phyloP scores from a whole-genome alignment of 2,888 invertebrate species.

The Drosophila acutilabella region DNA sequence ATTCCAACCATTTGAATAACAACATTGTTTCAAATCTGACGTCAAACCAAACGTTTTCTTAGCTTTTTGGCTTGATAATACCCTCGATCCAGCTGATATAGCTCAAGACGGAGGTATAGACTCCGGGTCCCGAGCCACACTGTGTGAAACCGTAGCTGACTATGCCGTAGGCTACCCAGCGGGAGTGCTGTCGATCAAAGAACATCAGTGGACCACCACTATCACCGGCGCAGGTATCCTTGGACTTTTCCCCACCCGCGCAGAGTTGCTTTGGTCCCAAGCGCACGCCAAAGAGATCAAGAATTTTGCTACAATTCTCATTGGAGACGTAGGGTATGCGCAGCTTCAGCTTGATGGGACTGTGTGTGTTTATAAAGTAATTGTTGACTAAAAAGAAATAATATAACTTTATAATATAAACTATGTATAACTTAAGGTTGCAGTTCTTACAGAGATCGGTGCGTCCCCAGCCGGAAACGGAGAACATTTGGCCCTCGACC shows the following conservation, averaged over 20 bases:
- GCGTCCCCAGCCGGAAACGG: constrained; percentile 88
- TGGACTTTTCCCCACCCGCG: constrained; percentile 89
- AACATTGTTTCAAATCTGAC: constrained; percentile 16
- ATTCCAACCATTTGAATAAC: constrained; percentile 17
- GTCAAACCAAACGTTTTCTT: constrained; percentile 1
- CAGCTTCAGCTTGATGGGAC: constrained; percentile 88
- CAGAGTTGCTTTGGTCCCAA: constrained; percentile 88
- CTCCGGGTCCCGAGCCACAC: constrained; percentile 89
- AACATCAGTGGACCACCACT: constrained; percentile 91
- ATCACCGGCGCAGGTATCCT: constrained; percentile 90
- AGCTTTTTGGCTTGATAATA: constrained; percentile 46
- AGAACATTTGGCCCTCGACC: constrained; percentile 85
- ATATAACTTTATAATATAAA: not conserved
- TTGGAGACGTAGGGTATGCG: constrained; percentile 87
- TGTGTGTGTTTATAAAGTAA: constrained; percentile 84
- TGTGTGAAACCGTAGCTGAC: constrained; percentile 89
- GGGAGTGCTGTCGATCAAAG: constrained; percentile 83
- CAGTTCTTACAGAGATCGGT: constrained; percentile 85
- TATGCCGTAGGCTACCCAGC: constrained; percentile 88
- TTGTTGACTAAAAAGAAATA: constrained; percentile 78
- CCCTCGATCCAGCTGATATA: constrained; percentile 87
- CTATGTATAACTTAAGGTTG: no score
- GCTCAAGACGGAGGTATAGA: constrained; percentile 86
- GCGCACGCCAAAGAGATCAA: constrained; percentile 85
- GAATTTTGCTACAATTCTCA: constrained; percentile 86